Evolutionary conservation across 2,888 invertebrate genomes (phyloP), one percentile per base, ranked within the genome.

Genomic region (Caenorhabditis angaria): DNA sequence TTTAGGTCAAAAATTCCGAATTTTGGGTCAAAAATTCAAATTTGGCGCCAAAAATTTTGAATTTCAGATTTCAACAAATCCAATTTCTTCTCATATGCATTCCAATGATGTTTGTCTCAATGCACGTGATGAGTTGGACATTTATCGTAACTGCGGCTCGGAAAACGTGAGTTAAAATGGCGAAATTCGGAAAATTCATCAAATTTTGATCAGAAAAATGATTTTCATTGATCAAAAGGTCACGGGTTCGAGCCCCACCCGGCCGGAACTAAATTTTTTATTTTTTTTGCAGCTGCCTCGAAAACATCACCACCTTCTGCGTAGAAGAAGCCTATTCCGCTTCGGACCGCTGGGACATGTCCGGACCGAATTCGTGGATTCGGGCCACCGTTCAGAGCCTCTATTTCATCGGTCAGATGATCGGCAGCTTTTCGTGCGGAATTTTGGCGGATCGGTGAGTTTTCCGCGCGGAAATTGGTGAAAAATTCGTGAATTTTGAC

Each of bases 71-170:
- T 47, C 73, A 73, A 69, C 41, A 69, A 55, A 55, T 84, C 25
- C 87, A 87, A 68, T 86, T 87, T 66, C 35, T 85, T 22, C 65
- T 87, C 27, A 84, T 87, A 25, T 84, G 84, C 57, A 70, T 87
- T 20, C 87, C 87, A 4, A 83, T 85, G 22, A 77, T 86, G 18
- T 83, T 86, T 66, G 83, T 84, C n/a, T 83, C 87, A 1, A 83
- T 87, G 83, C 87, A 87, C 67, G 84, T 85, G 20, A 80, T 87
- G 58, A 82, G 84, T 51, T 87, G 87, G 87, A 87, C 87, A 2
- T 87, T 87, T 68, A 82, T 85, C 0, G 85, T 79, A 4, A 73
- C 80, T 14, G 65, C 77, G 28, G 70, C 81, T n/a, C 58, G 69
- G 48, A 61, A 55, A 55, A 67, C 61, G 71, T 71, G 35, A 70